Evolutionary conservation across 2,113 vertebrate genomes (phyloP).

Genomic region (Passer montanus): DNA sequence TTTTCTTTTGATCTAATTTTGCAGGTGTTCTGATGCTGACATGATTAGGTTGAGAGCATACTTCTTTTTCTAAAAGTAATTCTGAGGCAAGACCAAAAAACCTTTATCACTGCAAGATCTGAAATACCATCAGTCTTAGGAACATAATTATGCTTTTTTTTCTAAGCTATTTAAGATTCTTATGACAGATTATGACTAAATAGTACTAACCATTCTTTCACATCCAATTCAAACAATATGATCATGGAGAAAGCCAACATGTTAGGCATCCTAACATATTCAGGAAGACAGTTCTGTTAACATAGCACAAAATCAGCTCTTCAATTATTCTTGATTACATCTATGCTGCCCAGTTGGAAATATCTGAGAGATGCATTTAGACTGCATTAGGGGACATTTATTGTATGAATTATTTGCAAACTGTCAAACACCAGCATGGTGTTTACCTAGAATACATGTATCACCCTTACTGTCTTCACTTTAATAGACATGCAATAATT

Average conservation of each 20-base stretch:
- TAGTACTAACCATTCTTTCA: constrained; percentile 22
- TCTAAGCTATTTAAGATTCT: constrained; percentile 17
- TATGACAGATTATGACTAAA: constrained; percentile 17
- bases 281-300: constrained; percentile 10
- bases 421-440: not conserved
- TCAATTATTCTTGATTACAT: constrained; percentile 33
- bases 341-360: constrained; percentile 32
- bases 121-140: not conserved
- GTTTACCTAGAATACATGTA: constrained; percentile 17
- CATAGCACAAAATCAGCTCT: constrained; percentile 9
- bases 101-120: constrained; percentile 18
- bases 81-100: constrained; percentile 25
- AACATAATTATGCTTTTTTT: not conserved
- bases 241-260: not conserved
- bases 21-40: constrained; percentile 47
- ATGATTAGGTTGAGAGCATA: constrained; percentile 23
- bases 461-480: not conserved
- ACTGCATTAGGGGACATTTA: not conserved
- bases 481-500: not conserved
- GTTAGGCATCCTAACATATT: not conserved
- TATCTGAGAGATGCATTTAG: constrained; percentile 5
- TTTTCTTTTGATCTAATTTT: constrained; percentile 67
- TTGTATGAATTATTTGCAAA: constrained; percentile 43
- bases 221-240: constrained; percentile 9
- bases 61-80: constrained; percentile 33